These are phyloP conservation scores for Mola mola DNA, from an alignment of 2,113 vertebrate species.

Conservation along the genomic window DNA sequence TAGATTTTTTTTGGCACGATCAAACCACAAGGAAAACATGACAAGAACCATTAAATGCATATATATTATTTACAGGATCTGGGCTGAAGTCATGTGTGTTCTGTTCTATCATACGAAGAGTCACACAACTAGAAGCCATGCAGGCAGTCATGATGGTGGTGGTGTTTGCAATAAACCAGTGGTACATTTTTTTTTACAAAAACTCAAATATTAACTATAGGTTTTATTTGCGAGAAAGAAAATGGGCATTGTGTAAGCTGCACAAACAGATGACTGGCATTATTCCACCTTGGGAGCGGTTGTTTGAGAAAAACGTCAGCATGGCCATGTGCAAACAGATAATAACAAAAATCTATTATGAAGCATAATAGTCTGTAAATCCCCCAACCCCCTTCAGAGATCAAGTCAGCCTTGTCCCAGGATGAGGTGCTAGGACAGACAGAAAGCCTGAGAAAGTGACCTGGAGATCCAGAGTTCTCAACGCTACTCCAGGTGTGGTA, in stretches of 20 bases:
- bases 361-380: conserved; percentile 47
- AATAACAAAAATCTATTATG: conserved; percentile 60
- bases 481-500: background rate
- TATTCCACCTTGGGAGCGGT: conserved; percentile 37
- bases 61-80: conserved; percentile 73
- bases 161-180: background rate
- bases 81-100: conserved; percentile 16
- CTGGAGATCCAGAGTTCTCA: conserved; percentile 28
- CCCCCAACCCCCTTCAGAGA: conserved; percentile 8
- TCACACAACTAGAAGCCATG: conserved; percentile 14
- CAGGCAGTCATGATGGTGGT: conserved; percentile 15
- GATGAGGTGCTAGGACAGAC: conserved; percentile 22
- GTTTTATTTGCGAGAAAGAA: background rate
- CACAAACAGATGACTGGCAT: conserved; percentile 4
- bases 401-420: conserved; percentile 43
- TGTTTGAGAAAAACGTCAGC: conserved; percentile 50
- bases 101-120: conserved; percentile 22
- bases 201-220: background rate
- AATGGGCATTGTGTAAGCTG: background rate
- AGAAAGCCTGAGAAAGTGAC: conserved; percentile 38
- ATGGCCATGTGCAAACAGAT: conserved; percentile 58
- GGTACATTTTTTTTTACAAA: background rate
- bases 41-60: conserved; percentile 42
- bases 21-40: conserved; percentile 7
- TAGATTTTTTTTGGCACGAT: conserved; percentile 61